Evolutionary conservation across 1,140 invertebrate species (phyloP), one percentile per base, ranked within the genome.

Genomic region (Atopsyche davidsoni): DNA sequence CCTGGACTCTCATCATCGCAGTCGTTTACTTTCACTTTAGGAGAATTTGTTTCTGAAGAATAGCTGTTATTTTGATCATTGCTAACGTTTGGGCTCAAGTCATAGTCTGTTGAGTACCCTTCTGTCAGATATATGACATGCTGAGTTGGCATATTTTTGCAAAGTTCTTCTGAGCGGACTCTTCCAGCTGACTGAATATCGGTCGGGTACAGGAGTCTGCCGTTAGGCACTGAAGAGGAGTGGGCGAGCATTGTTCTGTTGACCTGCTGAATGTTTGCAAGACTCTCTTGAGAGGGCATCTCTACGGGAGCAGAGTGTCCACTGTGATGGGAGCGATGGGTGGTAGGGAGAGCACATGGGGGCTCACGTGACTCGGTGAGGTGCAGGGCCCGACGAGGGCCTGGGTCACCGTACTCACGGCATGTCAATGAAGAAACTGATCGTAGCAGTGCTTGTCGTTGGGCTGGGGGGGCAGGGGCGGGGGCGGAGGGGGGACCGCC

Each of bases 401-500:
- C 51, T 57, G 18, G 59, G 55, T 54, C 64, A 62, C 13, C 17
- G 41, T 39, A 31, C 45, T 47, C 44, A 25, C 47, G 55, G 35
- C 53, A 53, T 31, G 64, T 64, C 48, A 72, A 59, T 50, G 69
- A 69, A 38, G 66, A 67, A 60, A 69, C 57, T 52, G 68, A 70
- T 41, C 66, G 64, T 54, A 69, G 60, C 47, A 68, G 58, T 49
- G 67, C 55, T 51, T 63, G 58, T 47, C 57, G 41, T 22, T 54
- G 56, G 19, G 60, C 58, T 54, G 65, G 46, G 60, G 59, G 60
- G 68, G 66, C 51, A 54, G 51, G 59, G 53, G 65, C 47, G 60
- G 59, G 60, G 68, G 66, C 51, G 55, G 51, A 59, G 55, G 69
- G 60, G 67, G 65, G 54, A 72, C 78, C 47, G 79, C 68, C 60